Evolutionary conservation across 1,140 invertebrate species (phyloP).

Genomic region (Zaprionus capensis): DNA sequence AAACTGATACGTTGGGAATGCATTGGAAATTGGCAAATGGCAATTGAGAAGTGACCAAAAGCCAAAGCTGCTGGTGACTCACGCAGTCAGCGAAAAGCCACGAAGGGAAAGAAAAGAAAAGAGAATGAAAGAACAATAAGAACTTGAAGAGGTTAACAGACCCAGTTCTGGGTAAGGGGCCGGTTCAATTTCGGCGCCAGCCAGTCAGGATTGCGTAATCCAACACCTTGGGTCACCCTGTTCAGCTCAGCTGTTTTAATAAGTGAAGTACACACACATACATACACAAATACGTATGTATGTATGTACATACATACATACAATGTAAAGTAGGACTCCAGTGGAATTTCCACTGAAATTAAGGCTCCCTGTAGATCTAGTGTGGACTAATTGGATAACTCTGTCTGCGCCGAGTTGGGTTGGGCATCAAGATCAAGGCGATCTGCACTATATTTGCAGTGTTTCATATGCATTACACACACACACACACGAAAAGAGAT

Average conservation of each 20-base stretch:
- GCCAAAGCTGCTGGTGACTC: constrained; percentile 23
- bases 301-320: not conserved
- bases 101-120: not conserved
- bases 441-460: constrained; percentile 37
- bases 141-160: constrained; percentile 28
- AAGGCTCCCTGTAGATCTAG: constrained; percentile 30
- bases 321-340: not conserved
- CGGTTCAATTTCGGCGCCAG: constrained; percentile 22
- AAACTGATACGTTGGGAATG: constrained; percentile 52
- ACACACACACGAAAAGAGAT: not conserved
- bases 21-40: constrained; percentile 28
- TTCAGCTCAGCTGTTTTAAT: not conserved
- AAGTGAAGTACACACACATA: not conserved
- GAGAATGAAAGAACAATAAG: not conserved
- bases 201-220: constrained; percentile 18
- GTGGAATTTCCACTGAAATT: not conserved
- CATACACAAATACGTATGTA: not conserved
- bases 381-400: constrained; percentile 40
- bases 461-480: constrained; percentile 43
- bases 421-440: constrained; percentile 19
- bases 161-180: constrained; percentile 24
- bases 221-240: not conserved
- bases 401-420: constrained; percentile 25
- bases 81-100: constrained; percentile 36
- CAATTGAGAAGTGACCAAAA: constrained; percentile 18